Evolutionary conservation across 2,113 vertebrate genomes (phyloP).

Genomic region (Tachuris rubrigastra): DNA sequence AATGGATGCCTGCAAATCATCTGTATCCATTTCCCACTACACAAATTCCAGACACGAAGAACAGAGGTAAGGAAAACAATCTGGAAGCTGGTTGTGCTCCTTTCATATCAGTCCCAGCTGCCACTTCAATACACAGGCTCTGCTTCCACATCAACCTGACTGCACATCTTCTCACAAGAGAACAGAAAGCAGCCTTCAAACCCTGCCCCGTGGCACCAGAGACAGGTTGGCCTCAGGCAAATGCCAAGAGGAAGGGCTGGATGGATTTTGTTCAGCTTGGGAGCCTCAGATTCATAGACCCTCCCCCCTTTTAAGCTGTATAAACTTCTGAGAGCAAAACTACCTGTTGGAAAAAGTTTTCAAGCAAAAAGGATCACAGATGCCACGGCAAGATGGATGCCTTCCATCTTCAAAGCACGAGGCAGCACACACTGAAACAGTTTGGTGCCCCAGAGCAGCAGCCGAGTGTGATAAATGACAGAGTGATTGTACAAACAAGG

Average conservation of each 20-base stretch:
- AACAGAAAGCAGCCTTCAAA: background rate
- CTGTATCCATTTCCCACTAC: background rate
- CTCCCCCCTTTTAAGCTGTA: background rate
- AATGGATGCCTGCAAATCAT: background rate
- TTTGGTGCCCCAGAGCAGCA: background rate
- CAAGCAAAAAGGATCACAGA: background rate
- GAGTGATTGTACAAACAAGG: background rate
- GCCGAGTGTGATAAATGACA: background rate
- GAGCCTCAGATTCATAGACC: background rate
- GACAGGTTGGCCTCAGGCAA: slow-evolving; percentile 32
- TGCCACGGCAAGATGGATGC: background rate
- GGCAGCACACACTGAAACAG: background rate
- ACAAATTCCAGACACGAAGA: background rate
- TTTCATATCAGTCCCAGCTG: slow-evolving; percentile 22
- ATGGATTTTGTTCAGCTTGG: background rate
- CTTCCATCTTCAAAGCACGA: background rate
- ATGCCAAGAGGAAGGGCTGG: background rate
- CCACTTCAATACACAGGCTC: background rate
- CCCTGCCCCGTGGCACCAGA: background rate
- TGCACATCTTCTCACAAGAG: background rate
- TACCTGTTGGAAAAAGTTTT: background rate
- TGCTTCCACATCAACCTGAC: background rate
- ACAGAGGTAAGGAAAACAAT: slow-evolving; percentile 1
- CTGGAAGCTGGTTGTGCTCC: background rate
- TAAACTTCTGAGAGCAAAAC: background rate